Evolutionary conservation across 1,140 invertebrate species (phyloP).

Genomic region (Babylonia areolata): DNA sequence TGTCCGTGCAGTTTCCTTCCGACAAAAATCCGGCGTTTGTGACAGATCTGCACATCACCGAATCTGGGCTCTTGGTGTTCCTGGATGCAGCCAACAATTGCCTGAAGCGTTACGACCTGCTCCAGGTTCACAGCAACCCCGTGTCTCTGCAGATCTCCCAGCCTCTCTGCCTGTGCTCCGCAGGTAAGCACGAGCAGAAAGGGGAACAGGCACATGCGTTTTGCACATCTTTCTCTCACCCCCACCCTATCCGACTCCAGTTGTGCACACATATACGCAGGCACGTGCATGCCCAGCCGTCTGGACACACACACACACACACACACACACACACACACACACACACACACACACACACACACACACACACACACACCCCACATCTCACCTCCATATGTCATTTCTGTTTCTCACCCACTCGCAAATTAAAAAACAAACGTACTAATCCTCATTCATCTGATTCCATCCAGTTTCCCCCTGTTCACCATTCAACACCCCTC

Average conservation of each 20-base stretch:
- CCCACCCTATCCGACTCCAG: background rate
- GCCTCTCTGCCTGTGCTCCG: slow-evolving; percentile 8
- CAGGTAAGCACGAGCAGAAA: background rate
- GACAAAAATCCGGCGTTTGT: background rate
- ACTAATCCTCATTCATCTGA: too few species aligned
- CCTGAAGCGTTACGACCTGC: slow-evolving; percentile 17
- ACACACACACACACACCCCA: too few species aligned
- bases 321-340: too few species aligned
- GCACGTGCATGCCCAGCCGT: background rate
- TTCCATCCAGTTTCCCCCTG: background rate
- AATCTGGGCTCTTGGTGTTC: slow-evolving; percentile 16
- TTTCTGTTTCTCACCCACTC: too few species aligned
- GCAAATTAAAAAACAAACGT: too few species aligned
- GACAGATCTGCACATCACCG: slow-evolving; percentile 19
- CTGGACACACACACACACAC: too few species aligned
- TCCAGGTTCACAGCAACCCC: background rate
- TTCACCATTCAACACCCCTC: background rate
- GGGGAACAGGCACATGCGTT: background rate
- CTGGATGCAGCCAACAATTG: slow-evolving; percentile 21
- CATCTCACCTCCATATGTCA: too few species aligned
- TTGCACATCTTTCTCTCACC: background rate
- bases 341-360: too few species aligned
- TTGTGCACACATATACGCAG: background rate
- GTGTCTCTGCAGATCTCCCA: background rate
- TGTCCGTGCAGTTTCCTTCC: background rate